phyloP scores from a whole-genome alignment of 2,797 vertebrate species.

The Hypotaenidia philippensis region DNA sequence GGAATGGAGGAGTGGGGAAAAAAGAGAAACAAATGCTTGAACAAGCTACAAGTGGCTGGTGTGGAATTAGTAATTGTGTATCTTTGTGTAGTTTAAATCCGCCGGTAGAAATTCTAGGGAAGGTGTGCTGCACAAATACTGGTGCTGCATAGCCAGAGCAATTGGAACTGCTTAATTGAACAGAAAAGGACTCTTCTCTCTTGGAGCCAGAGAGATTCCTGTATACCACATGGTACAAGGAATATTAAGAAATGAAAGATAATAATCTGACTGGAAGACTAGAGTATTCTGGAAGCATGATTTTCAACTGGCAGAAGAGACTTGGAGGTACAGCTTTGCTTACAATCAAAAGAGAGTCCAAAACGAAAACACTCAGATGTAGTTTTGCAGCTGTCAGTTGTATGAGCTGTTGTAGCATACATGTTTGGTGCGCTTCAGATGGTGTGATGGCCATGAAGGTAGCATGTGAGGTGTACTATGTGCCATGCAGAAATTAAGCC shows the following conservation, averaged over 20 bases:
- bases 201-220: not conserved
- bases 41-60: not conserved
- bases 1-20: not conserved
- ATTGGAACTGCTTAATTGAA: not conserved
- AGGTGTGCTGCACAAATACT: not conserved
- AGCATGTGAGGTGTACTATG: not conserved
- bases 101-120: not conserved
- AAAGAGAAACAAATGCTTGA: not conserved
- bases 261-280: not conserved
- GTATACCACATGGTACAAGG: not conserved
- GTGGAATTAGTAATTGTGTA: not conserved
- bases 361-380: not conserved
- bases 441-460: not conserved
- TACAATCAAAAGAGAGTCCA: not conserved
- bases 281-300: not conserved
- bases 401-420: not conserved
- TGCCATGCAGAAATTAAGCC: not conserved
- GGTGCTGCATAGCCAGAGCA: not conserved
- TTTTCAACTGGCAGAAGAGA: not conserved
- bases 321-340: not conserved
- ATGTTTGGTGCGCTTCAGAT: not conserved
- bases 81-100: not conserved
- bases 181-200: not conserved
- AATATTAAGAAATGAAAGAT: not conserved
- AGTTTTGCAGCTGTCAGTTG: not conserved